Conservation (phyloP, 2,113 vertebrate species). For the Heterotis niloticus region DNA sequence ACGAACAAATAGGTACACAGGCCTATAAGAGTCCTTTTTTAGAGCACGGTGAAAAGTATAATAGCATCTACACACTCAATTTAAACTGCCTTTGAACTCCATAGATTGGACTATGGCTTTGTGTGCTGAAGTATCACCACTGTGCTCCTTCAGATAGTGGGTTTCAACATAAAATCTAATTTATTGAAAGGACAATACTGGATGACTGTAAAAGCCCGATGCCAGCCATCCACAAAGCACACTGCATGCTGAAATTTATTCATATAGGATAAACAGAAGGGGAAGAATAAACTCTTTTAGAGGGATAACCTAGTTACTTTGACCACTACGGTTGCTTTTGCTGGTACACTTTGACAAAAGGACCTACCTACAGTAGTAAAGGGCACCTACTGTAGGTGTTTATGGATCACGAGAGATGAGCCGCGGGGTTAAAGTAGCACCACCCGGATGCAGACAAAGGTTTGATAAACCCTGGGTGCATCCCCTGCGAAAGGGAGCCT, state of each 20-base stretch:
- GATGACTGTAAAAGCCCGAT: not conserved
- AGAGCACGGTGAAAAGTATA: not conserved
- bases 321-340: too few relatives aligned
- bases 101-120: not conserved
- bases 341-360: too few relatives aligned
- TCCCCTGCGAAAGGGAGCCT: too few relatives aligned
- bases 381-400: too few relatives aligned
- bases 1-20: not conserved
- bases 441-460: too few relatives aligned
- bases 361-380: too few relatives aligned
- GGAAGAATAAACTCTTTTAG: not conserved
- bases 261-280: not conserved
- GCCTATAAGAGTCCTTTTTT: not conserved
- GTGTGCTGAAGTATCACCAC: not conserved
- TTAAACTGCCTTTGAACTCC: constrained; percentile 1
- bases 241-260: not conserved
- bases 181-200: not conserved
- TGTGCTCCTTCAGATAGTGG: not conserved
- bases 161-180: constrained; percentile 15
- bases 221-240: not conserved
- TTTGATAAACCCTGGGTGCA: too few relatives aligned
- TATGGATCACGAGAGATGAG: too few relatives aligned
- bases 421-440: too few relatives aligned
- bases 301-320: not conserved
- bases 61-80: constrained; percentile 1